Evolutionary conservation across 2,113 vertebrate genomes (phyloP).

Genomic region (Numenius arquata): DNA sequence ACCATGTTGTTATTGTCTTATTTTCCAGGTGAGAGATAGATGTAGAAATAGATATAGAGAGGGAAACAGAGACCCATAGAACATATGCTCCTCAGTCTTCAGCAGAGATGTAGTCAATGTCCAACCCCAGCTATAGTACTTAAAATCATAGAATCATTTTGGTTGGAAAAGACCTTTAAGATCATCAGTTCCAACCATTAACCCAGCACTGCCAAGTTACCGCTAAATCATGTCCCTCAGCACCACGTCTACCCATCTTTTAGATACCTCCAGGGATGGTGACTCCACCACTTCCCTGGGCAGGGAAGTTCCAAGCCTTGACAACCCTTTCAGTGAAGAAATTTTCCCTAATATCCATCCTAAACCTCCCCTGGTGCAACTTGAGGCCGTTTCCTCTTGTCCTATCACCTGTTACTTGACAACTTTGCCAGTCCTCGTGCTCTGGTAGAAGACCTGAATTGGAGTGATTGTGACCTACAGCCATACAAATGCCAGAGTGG

Average conservation of each 20-base stretch:
- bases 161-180: not conserved
- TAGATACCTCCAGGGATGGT: not conserved
- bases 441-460: not conserved
- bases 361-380: not conserved
- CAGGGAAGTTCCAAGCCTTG: not conserved
- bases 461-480: not conserved
- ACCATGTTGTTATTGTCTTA: not conserved
- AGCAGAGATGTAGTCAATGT: not conserved
- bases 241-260: not conserved
- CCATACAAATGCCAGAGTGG: not conserved
- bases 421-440: not conserved
- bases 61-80: not conserved
- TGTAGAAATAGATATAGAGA: not conserved
- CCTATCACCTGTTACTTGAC: not conserved
- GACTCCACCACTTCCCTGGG: not conserved
- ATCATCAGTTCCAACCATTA: not conserved
- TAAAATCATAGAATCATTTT: not conserved
- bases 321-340: not conserved
- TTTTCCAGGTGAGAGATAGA: not conserved
- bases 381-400: not conserved
- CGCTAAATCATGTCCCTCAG: not conserved
- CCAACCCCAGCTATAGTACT: not conserved
- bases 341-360: not conserved
- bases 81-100: not conserved
- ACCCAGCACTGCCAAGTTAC: not conserved